These are phyloP conservation scores for Drosophila suzukii DNA, from an alignment of 1,140 invertebrate species.

Conservation along the genomic window DNA sequence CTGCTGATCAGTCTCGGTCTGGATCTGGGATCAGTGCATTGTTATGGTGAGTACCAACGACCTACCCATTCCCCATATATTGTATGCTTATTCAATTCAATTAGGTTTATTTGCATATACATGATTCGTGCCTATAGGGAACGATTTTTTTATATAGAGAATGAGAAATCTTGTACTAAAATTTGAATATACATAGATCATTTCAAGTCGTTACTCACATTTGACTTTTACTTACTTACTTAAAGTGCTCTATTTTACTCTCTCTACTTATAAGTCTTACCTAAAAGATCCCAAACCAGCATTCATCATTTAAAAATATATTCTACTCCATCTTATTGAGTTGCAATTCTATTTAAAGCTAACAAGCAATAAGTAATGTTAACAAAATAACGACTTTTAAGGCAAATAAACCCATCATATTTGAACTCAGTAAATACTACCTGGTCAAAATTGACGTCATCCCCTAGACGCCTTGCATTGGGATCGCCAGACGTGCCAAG, in stretches of 20 bases:
- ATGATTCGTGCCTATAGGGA: conserved; percentile 9
- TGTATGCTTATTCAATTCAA: conserved; percentile 64
- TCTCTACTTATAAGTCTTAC: no score
- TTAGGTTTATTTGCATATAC: conserved; percentile 51
- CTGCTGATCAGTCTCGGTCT: conserved; percentile 69
- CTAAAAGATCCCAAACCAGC: background rate
- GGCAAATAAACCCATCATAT: conserved; percentile 41
- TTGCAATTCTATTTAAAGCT: background rate
- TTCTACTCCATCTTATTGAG: background rate
- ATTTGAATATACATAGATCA: background rate
- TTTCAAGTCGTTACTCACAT: no score
- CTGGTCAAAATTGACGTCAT: conserved; percentile 40
- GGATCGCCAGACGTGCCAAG: conserved; percentile 44
- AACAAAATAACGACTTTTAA: conserved; percentile 12
- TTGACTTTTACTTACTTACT: no score
- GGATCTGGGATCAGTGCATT: conserved; percentile 66
- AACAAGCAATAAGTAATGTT: background rate
- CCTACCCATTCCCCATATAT: conserved; percentile 11
- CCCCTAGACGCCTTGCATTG: background rate
- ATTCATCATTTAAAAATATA: background rate
- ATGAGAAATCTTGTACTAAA: conserved; percentile 3
- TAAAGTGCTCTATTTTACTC: no score
- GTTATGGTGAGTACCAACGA: conserved; percentile 71
- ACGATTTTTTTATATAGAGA: background rate
- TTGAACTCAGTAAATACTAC: conserved; percentile 22